Percentiles rank a stretch among this genome's conserved stretches.
phyloP scores from a whole-genome alignment of 2,797 vertebrate species.

The Chiloscyllium punctatum region DNA sequence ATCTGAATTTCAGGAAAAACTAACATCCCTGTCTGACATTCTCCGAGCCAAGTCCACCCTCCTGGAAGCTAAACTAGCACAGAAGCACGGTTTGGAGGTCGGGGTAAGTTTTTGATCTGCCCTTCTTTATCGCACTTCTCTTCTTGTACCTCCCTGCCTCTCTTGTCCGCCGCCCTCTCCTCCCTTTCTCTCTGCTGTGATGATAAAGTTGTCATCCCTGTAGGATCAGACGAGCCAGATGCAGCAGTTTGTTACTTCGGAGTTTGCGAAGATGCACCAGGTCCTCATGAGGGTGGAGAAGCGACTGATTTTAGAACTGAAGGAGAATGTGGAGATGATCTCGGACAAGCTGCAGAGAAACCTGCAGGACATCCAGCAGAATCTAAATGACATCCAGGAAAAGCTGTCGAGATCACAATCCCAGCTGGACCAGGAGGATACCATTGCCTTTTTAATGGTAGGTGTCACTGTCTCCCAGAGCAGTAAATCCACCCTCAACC shows the following conservation, averaged over 20 bases:
- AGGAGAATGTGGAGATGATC: not conserved
- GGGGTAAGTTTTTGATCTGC: not conserved
- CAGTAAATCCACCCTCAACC: not conserved
- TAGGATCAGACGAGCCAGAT: not conserved
- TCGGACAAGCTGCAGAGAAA: not conserved
- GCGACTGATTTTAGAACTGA: not conserved
- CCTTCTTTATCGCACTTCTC: not conserved
- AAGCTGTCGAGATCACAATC: not conserved
- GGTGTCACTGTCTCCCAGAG: not conserved
- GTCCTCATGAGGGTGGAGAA: not conserved
- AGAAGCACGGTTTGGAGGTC: not conserved
- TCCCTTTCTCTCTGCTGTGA: not conserved
- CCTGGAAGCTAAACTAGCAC: not conserved
- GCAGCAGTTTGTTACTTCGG: not conserved
- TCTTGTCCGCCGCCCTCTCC: too few species aligned
- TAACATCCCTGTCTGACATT: not conserved
- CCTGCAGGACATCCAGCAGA: not conserved
- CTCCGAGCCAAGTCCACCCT: not conserved
- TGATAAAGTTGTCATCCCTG: not conserved
- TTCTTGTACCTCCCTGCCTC: not conserved
- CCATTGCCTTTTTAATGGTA: not conserved
- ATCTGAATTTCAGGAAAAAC: not conserved
- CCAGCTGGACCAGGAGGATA: slow-evolving; percentile 3
- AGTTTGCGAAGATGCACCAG: slow-evolving; percentile 26
- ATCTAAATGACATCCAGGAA: not conserved